Base-by-base conservation (phyloP, 37 sponge, comb jelly and placozoan species). In the Chondrilla cf. caribensis region DNA sequence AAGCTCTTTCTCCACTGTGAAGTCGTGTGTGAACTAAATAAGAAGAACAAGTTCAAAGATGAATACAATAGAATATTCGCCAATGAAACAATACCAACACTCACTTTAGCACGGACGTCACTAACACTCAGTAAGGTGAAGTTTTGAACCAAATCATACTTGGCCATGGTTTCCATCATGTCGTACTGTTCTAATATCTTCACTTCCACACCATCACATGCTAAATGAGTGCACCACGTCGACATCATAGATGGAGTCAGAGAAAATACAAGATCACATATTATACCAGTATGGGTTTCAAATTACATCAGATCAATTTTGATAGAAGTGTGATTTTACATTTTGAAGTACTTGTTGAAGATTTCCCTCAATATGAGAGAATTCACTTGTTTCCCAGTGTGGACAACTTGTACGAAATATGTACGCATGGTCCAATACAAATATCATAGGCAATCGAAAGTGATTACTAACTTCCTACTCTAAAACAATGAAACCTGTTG, bases 131-230 rank as follows among this genome's bases (percentile, higher is more conserved):
- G 41, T 11, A 39, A 73, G 2, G 38, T 39, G 40, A 73, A 15
- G 17, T 22, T 39, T 21, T 73, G 41, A 37, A 40, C 43, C 41
- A 73, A 21, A 40, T 73, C 76, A 73, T 38, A 73, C 44, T 73
- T 73, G 44, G 76, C 76, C 76, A 73, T 73, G 25, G 22, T 11
- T 42, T 38, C 76, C 31, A 22, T 38, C 76, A 73, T 73, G 76
- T 73, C 44, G 36, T 73, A 42, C 22, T 32, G 39, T 22, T 17
- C 76, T 38, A 43, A 19, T n/a, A 73, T 24, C 36, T 24, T 38
- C 43, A 73, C 43, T 21, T 40, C 25, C 1, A 73, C 36, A 39
- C 76, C 76, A 73, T 73, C 76, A 40, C 43, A 73, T 17, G 76
- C 76, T 73, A 40, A 26, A 62, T 22, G 29, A 26, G 29, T n/a